Conservation (phyloP, 2,113 vertebrate genomes). For the Osmerus mordax region DNA sequence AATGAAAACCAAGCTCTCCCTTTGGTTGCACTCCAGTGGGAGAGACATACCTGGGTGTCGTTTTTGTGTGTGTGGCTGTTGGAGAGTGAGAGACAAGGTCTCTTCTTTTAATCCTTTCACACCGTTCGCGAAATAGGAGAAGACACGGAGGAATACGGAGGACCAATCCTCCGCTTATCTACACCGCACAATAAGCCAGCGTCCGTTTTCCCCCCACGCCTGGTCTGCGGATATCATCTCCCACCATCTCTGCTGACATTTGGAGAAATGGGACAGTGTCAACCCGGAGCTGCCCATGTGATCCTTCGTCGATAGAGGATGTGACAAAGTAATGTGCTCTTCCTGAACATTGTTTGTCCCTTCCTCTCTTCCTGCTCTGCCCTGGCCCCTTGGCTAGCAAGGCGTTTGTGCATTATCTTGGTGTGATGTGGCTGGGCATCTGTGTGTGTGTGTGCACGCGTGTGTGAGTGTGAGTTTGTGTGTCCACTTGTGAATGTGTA, state of each 20-base stretch:
- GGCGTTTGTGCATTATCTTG: no score
- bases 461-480: slow-evolving; percentile 2
- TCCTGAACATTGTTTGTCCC: not conserved
- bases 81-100: slow-evolving; percentile 5
- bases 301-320: slow-evolving; percentile 58
- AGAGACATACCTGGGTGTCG: not conserved
- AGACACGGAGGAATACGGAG: slow-evolving; percentile 28
- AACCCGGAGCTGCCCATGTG: slow-evolving; percentile 49
- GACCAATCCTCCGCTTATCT: slow-evolving; percentile 46
- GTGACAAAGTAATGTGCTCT: slow-evolving; percentile 43
- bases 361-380: not conserved
- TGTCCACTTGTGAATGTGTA: not conserved
- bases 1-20: not conserved
- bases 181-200: slow-evolving; percentile 34
- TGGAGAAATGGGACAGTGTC: slow-evolving; percentile 63
- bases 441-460: slow-evolving; percentile 3
- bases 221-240: slow-evolving; percentile 54
- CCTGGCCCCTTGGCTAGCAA: not conserved
- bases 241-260: slow-evolving; percentile 69
- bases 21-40: not conserved
- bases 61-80: slow-evolving; percentile 39
- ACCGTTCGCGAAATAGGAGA: slow-evolving; percentile 15
- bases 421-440: not conserved
- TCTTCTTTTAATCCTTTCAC: not conserved
- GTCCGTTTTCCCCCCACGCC: slow-evolving; percentile 8